Evolutionary conservation across 2,888 invertebrate species (phyloP).

Genomic region (Carabus problematicus): DNA sequence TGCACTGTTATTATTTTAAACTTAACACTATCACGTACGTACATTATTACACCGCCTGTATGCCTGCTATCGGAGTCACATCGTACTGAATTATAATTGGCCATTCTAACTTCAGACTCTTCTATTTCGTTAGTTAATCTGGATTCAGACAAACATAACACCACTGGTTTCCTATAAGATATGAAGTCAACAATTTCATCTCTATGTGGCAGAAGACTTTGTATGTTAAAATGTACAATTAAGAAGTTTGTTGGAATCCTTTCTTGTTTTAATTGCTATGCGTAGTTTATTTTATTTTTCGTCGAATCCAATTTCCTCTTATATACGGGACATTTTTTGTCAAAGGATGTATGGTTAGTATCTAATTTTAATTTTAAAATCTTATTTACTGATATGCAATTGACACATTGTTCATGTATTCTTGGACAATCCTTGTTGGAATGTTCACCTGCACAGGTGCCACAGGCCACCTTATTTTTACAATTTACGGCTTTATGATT

Average conservation of each 20-base stretch:
- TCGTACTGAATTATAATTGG: not conserved
- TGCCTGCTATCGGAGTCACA: slow-evolving; percentile 9
- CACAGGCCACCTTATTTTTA: not conserved
- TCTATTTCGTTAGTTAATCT: slow-evolving; percentile 14
- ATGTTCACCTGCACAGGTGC: slow-evolving; percentile 7
- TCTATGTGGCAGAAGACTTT: slow-evolving; percentile 13
- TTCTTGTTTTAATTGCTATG: slow-evolving; percentile 5
- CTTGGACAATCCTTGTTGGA: not conserved
- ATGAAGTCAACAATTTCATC: slow-evolving; percentile 9
- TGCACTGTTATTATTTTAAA: not conserved
- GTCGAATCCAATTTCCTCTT: not conserved
- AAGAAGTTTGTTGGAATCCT: too few species aligned
- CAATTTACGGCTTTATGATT: not conserved
- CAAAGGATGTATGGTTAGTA: not conserved
- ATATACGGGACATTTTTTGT: slow-evolving; percentile 7
- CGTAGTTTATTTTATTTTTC: not conserved
- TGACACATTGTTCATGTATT: not conserved
- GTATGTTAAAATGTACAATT: slow-evolving; percentile 6
- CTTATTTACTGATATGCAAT: slow-evolving; percentile 7
- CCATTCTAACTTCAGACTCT: not conserved
- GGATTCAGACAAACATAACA: slow-evolving; percentile 6
- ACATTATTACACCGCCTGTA: slow-evolving; percentile 4
- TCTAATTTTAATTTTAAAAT: slow-evolving; percentile 14
- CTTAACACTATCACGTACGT: not conserved
- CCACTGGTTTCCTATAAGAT: not conserved